These are phyloP conservation scores for Unio pictorum DNA, from an alignment of 2,888 invertebrate genomes.

Conservation along the genomic window DNA sequence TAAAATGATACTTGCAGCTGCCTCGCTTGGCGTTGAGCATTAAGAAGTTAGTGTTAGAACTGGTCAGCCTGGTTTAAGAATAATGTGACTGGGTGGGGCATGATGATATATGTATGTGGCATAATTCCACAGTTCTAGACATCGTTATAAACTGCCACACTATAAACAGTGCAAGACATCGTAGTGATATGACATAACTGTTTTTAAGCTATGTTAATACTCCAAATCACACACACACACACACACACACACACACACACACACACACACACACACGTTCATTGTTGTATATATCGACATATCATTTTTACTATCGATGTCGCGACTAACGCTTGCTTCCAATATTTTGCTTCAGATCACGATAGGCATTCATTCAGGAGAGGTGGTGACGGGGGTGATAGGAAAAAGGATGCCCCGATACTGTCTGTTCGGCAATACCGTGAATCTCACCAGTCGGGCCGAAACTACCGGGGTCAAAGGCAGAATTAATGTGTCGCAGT, in stretches of 20 bases:
- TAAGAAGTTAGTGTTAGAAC: too few relatives aligned
- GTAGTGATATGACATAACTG: too few relatives aligned
- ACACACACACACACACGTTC: conserved; percentile 1
- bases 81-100: too few relatives aligned
- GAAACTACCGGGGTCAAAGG: conserved; percentile 67
- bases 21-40: too few relatives aligned
- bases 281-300: background rate
- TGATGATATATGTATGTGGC: too few relatives aligned
- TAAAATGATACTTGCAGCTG: too few relatives aligned
- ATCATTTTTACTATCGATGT: background rate
- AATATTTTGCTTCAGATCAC: conserved; percentile 52
- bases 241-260: background rate
- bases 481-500: conserved; percentile 64
- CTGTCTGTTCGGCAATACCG: conserved; percentile 68
- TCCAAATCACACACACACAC: too few relatives aligned
- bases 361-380: conserved; percentile 68
- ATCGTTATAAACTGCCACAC: too few relatives aligned
- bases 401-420: conserved; percentile 68
- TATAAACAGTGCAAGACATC: too few relatives aligned
- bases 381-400: conserved; percentile 68
- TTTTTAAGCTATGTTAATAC: too few relatives aligned
- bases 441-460: conserved; percentile 67
- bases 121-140: too few relatives aligned
- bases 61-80: too few relatives aligned
- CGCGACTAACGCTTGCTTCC: background rate